A percentile compares a stretch with the other conserved stretches of the same genome.
These are phyloP conservation scores for Eciton burchellii DNA, from an alignment of 1,140 invertebrate species.

Conservation along the genomic window DNA sequence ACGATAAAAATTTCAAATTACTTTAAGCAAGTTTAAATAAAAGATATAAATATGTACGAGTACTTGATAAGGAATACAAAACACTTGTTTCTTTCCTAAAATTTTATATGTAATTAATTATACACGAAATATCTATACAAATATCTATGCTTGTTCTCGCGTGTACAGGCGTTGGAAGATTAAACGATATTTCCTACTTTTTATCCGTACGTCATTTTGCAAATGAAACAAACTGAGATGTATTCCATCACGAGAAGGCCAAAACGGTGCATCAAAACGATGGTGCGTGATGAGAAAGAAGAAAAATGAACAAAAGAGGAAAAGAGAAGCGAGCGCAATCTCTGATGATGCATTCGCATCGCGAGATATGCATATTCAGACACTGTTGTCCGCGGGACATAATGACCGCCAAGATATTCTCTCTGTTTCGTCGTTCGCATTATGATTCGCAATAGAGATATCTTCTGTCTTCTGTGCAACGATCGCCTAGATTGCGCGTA, in stretches of 20 bases:
- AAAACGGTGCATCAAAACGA: conserved; percentile 1
- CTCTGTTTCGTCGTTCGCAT: conserved; percentile 36
- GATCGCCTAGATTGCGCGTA: conserved; percentile 22
- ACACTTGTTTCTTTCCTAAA: conserved; percentile 26
- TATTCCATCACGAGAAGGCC: conserved; percentile 5
- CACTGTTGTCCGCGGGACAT: conserved; percentile 36
- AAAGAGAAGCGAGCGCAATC: neutral
- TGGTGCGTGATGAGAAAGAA: conserved; percentile 31
- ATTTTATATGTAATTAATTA: conserved; percentile 24
- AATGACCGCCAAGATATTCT: conserved; percentile 37
- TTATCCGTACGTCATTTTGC: neutral
- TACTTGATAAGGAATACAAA: conserved; percentile 7
- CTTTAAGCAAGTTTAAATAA: neutral
- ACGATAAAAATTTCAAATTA: neutral
- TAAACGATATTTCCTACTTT: neutral
- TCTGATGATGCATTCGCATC: conserved; percentile 26
- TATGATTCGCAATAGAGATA: conserved; percentile 44
- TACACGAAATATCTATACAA: neutral
- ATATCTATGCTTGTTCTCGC: neutral
- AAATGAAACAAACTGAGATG: neutral
- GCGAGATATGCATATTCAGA: conserved; percentile 25
- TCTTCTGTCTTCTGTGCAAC: conserved; percentile 28
- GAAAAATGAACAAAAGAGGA: conserved; percentile 12
- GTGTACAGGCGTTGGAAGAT: neutral
- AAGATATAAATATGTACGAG: neutral